Conservation (phyloP, 2,888 invertebrate species). For the Girardia tigrina region DNA sequence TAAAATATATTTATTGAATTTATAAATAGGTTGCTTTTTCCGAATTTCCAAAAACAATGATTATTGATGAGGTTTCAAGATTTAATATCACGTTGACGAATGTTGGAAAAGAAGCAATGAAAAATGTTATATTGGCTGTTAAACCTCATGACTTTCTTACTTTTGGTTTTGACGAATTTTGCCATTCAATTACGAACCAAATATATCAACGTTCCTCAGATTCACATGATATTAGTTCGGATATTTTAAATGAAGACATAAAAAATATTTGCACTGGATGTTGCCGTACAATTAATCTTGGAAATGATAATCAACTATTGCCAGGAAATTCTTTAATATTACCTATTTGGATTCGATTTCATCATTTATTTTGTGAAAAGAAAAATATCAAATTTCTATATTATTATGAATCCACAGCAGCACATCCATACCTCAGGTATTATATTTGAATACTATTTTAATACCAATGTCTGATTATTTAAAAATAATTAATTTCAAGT, state of each 20-base stretch:
- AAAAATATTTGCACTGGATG: background rate
- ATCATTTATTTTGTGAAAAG: background rate
- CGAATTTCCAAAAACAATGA: conserved; percentile 58
- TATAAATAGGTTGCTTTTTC: conserved; percentile 59
- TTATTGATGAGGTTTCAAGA: conserved; percentile 63
- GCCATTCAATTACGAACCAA: conserved; percentile 40
- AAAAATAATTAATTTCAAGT: background rate
- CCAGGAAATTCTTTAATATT: conserved; percentile 54
- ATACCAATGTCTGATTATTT: background rate
- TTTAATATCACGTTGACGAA: conserved; percentile 61
- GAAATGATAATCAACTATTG: conserved; percentile 45
- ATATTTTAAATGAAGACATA: background rate
- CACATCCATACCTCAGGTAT: background rate
- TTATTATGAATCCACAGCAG: background rate
- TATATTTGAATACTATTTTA: background rate
- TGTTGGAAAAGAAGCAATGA: conserved; percentile 54
- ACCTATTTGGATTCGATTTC: conserved; percentile 57
- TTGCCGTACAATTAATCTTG: conserved; percentile 32
- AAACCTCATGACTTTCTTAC: conserved; percentile 60
- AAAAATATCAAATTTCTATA: background rate
- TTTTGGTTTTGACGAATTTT: conserved; percentile 47
- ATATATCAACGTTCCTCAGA: conserved; percentile 39
- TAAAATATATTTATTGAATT: too few relatives aligned
- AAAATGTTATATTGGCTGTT: conserved; percentile 55
- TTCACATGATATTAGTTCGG: background rate